A percentile compares a stretch with the other conserved stretches of the same genome.
These are phyloP conservation scores for Ophioninae sp. DNA, from an alignment of 2,888 invertebrate genomes.

Conservation along the genomic window DNA sequence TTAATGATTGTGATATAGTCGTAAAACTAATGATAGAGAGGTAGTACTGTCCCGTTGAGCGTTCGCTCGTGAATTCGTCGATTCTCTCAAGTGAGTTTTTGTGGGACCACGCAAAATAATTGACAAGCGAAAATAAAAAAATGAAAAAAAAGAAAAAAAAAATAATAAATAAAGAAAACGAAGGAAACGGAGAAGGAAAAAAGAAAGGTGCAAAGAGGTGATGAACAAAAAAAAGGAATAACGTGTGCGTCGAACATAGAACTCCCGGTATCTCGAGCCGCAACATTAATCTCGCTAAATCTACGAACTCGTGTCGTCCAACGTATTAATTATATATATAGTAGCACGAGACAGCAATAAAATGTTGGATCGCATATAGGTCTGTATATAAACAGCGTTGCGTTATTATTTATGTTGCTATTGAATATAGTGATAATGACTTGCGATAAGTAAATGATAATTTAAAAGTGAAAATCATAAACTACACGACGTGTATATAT, in stretches of 20 bases:
- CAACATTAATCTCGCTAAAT: conserved; percentile 57
- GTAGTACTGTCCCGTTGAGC: conserved; percentile 58
- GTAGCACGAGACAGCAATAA: conserved; percentile 63
- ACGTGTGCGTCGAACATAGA: conserved; percentile 46
- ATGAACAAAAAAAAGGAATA: neutral
- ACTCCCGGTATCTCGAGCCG: conserved; percentile 33
- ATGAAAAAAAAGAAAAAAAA: conserved; percentile 21
- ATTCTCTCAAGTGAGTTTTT: conserved; percentile 41
- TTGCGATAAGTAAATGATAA: conserved; percentile 74
- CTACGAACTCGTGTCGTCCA: conserved; percentile 64
- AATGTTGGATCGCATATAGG: conserved; percentile 63
- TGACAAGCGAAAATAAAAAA: too few relatives aligned
- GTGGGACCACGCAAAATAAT: conserved; percentile 50
- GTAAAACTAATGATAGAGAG: conserved; percentile 69
- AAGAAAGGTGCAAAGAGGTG: neutral
- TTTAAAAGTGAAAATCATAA: conserved; percentile 71
- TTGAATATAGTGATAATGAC: conserved; percentile 73
- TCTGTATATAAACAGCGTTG: conserved; percentile 77
- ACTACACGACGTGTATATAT: conserved; percentile 71
- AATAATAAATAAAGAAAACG: neutral
- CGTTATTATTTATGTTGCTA: conserved; percentile 79
- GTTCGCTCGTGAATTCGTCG: conserved; percentile 50
- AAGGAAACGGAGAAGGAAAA: too few relatives aligned
- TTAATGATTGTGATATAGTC: conserved; percentile 75
- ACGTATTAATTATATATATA: conserved; percentile 63